A percentile compares a stretch with the other conserved stretches of the same genome.
Conservation (phyloP, 2,113 vertebrate species). For the Eira barbara region DNA sequence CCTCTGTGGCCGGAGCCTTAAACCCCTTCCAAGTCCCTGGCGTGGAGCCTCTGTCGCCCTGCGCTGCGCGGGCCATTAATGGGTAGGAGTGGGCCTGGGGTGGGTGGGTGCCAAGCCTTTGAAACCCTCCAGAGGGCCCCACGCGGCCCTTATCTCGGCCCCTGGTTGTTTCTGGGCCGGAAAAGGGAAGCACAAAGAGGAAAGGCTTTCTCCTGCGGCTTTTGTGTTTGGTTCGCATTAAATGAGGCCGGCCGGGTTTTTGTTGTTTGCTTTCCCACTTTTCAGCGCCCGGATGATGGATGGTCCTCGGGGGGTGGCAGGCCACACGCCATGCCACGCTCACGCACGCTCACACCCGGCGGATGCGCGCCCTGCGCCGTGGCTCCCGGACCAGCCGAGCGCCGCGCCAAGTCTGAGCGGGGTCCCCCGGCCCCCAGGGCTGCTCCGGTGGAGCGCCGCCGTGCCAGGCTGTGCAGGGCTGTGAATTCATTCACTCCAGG, state of each 20-base stretch:
- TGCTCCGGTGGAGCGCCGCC: background rate
- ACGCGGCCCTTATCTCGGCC: conserved; percentile 72
- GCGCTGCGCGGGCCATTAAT: background rate
- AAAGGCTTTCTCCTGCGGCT: conserved; percentile 77
- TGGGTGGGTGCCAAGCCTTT: conserved; percentile 21
- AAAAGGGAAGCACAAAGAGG: conserved; percentile 79
- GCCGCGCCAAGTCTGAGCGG: accelerated
- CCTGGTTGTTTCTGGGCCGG: conserved; percentile 60
- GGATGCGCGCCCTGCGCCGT: accelerated
- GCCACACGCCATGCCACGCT: background rate
- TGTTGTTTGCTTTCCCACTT: conserved; percentile 70
- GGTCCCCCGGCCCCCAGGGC: background rate
- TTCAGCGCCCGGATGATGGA: conserved; percentile 1
- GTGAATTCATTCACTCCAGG: conserved; percentile 1
- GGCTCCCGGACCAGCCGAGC: accelerated
- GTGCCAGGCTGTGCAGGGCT: background rate
- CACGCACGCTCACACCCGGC: background rate
- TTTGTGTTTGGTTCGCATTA: conserved; percentile 59
- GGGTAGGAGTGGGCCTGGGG: background rate
- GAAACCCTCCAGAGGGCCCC: background rate
- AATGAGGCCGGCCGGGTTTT: background rate
- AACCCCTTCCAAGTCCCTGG: conserved; percentile 46
- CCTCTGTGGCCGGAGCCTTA: conserved; percentile 9
- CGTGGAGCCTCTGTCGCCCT: background rate
- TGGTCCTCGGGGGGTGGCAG: background rate